These are phyloP conservation scores for Labroides dimidiatus DNA, from an alignment of 2,797 vertebrate species.

Conservation along the genomic window DNA sequence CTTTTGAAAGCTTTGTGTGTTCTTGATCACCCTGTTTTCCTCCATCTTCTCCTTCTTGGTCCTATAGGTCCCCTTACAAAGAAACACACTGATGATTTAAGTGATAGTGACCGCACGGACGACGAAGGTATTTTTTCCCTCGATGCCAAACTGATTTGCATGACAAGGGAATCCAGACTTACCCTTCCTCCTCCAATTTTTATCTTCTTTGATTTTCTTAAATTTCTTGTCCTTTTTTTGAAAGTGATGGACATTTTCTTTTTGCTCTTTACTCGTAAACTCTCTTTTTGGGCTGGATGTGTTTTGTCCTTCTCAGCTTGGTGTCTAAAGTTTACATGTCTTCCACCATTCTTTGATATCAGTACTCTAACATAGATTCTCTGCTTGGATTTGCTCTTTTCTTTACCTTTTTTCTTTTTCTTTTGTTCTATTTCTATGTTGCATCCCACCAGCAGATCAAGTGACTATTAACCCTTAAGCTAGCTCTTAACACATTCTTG, in stretches of 20 bases:
- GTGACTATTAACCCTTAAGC: slow-evolving; percentile 89
- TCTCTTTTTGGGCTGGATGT: slow-evolving; percentile 94
- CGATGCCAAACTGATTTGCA: slow-evolving; percentile 96
- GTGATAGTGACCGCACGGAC: slow-evolving; percentile 99
- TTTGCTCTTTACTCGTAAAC: slow-evolving; percentile 91
- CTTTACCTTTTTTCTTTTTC: slow-evolving; percentile 81
- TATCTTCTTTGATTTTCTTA: slow-evolving; percentile 97
- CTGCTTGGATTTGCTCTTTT: slow-evolving; percentile 84
- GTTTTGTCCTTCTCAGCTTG: slow-evolving; percentile 99
- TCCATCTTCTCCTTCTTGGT: slow-evolving; percentile 99
- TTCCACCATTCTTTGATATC: slow-evolving; percentile 82
- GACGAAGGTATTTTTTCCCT: slow-evolving; percentile 99
- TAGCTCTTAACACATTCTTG: slow-evolving; percentile 89
- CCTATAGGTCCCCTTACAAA: slow-evolving; percentile 99
- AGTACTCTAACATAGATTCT: slow-evolving; percentile 83
- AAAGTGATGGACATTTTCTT: slow-evolving; percentile 90
- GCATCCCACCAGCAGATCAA: slow-evolving; percentile 91
- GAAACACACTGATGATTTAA: slow-evolving; percentile 99
- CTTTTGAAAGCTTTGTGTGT: slow-evolving; percentile 88
- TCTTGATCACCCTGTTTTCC: slow-evolving; percentile 85
- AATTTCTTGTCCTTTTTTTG: slow-evolving; percentile 98
- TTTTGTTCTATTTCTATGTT: slow-evolving; percentile 92
- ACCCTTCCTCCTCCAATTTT: slow-evolving; percentile 88
- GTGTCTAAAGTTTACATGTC: slow-evolving; percentile 90
- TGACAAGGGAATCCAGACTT: slow-evolving; percentile 86